phyloP scores from a whole-genome alignment of 2,888 invertebrate genomes.

The Ryuthela nishihirai region DNA sequence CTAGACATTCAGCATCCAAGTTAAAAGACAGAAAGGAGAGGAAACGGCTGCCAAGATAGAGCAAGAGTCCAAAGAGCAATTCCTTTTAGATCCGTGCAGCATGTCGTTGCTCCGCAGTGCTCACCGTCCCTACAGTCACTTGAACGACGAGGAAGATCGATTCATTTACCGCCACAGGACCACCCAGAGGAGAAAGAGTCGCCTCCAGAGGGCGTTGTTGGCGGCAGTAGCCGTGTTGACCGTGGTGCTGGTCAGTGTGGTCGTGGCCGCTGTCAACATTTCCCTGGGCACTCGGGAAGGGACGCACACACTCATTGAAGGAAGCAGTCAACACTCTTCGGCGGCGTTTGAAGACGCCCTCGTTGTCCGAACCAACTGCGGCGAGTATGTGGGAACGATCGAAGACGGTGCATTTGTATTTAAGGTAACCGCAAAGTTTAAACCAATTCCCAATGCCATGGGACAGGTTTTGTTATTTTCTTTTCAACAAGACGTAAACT shows the following conservation, averaged over 20 bases:
- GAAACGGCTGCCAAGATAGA: too few species aligned
- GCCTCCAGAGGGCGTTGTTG: constrained; percentile 21
- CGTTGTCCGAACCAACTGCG: constrained; percentile 36
- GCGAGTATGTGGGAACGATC: constrained; percentile 35
- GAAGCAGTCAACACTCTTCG: constrained; percentile 4
- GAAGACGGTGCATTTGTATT: constrained; percentile 40
- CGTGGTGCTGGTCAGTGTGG: constrained; percentile 18
- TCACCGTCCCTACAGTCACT: constrained; percentile 36
- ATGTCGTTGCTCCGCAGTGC: constrained; percentile 33
- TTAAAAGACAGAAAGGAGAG: too few species aligned
- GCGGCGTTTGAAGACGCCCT: constrained; percentile 38
- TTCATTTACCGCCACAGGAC: constrained; percentile 27
- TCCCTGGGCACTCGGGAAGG: constrained; percentile 7
- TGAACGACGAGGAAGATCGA: constrained; percentile 36
- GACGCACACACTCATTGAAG: not conserved
- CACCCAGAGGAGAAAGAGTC: constrained; percentile 23
- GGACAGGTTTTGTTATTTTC: too few species aligned
- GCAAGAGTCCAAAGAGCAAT: too few species aligned
- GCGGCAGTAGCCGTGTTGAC: constrained; percentile 19
- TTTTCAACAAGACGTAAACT: too few species aligned
- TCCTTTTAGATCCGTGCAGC: too few species aligned
- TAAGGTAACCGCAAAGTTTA: constrained; percentile 39
- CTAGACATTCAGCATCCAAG: too few species aligned
- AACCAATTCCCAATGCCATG: too few species aligned
- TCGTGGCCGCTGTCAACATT: constrained; percentile 23